phyloP scores from a whole-genome alignment of 30 jellyfish, hydroid and myxozoan genomes.

The Aurelia aurita complex sp. Pacific region DNA sequence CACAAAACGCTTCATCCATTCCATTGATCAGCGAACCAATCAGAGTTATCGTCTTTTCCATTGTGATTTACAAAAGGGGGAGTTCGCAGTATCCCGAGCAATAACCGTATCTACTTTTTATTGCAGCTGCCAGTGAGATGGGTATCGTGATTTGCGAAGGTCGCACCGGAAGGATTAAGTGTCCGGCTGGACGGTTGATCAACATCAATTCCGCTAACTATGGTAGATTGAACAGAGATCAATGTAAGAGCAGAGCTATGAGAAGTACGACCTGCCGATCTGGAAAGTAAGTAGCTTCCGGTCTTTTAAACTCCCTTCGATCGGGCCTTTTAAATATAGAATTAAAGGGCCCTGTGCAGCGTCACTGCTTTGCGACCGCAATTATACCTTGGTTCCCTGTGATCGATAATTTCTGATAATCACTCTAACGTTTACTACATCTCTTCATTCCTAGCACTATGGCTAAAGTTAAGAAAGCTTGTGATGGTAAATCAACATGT shows the following conservation, averaged over 20 bases:
- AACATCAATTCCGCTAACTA: slow-evolving; percentile 48
- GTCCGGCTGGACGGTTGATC: slow-evolving; percentile 66
- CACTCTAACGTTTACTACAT: too few relatives aligned
- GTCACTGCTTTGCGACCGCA: too few relatives aligned
- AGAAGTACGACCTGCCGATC: slow-evolving; percentile 46
- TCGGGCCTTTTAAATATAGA: too few relatives aligned
- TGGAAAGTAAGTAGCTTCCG: slow-evolving; percentile 27
- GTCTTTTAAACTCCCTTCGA: neutral
- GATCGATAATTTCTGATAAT: too few relatives aligned
- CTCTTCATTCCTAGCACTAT: slow-evolving; percentile 11
- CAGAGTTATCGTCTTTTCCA: too few relatives aligned
- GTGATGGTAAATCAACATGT: slow-evolving; percentile 51
- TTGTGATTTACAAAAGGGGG: too few relatives aligned
- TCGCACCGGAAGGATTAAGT: slow-evolving; percentile 35
- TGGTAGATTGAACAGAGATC: slow-evolving; percentile 52
- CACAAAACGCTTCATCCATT: too few relatives aligned
- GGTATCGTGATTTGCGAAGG: slow-evolving; percentile 60
- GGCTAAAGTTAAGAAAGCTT: slow-evolving; percentile 32
- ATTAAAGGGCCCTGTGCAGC: too few relatives aligned
- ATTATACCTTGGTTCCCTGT: too few relatives aligned
- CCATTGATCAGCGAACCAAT: too few relatives aligned
- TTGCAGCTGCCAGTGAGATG: slow-evolving; percentile 62
- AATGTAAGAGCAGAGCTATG: slow-evolving; percentile 54
- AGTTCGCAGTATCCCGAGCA: too few relatives aligned
- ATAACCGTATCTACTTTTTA: too few relatives aligned